phyloP scores from a whole-genome alignment of 2,113 vertebrate species.

The Gymnarchus niloticus region DNA sequence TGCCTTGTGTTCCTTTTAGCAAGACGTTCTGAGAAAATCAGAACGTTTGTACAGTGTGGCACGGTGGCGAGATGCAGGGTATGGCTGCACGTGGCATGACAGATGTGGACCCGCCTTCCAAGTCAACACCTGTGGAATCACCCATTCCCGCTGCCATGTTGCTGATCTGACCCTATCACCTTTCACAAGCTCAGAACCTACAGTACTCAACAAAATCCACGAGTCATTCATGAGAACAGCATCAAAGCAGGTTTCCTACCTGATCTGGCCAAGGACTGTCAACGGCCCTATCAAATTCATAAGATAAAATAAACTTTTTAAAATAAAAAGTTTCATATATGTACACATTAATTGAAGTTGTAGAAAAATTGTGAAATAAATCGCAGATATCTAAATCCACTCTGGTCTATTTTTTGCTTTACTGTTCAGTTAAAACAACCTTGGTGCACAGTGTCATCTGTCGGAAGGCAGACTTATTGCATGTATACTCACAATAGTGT shows the following conservation, averaged over 20 bases:
- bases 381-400: neutral
- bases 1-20: neutral
- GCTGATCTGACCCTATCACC: neutral
- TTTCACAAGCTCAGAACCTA: neutral
- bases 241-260: neutral
- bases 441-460: neutral
- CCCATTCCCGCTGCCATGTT: neutral
- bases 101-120: neutral
- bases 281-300: neutral
- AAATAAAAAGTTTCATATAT: neutral
- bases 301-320: neutral
- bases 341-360: neutral
- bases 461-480: neutral
- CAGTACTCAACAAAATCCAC: neutral
- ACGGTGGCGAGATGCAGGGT: neutral
- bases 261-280: too few relatives aligned
- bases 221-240: neutral
- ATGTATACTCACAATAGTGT: neutral
- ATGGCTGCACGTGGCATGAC: neutral
- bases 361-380: neutral
- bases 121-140: neutral
- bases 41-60: too few relatives aligned
- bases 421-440: neutral
- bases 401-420: too few relatives aligned
- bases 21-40: neutral